Evolutionary conservation across 2,113 vertebrate species (phyloP).

Genomic region (Ciconia boyciana): DNA sequence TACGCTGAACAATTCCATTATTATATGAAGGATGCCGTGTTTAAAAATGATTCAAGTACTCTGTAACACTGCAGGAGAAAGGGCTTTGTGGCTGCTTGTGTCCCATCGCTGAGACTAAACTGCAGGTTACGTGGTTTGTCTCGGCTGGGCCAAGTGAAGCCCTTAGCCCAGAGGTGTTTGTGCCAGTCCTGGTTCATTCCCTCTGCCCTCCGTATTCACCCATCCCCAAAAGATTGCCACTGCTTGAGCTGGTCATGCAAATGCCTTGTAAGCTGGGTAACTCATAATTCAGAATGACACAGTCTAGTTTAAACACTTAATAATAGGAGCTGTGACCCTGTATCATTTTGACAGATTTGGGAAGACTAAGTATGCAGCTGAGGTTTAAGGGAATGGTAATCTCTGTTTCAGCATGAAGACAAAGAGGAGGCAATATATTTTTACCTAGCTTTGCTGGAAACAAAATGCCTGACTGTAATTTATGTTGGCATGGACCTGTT

Average conservation of each 20-base stretch:
- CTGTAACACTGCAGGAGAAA: neutral
- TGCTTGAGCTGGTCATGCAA: neutral
- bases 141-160: neutral
- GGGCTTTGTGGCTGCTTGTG: neutral
- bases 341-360: neutral
- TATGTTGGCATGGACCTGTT: neutral
- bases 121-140: neutral
- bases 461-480: neutral
- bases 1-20: neutral
- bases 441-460: neutral
- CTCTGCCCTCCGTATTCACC: neutral
- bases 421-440: neutral
- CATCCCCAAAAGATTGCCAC: neutral
- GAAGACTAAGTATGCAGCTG: neutral
- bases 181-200: neutral
- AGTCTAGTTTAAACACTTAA: neutral
- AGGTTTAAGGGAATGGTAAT: neutral
- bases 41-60: neutral
- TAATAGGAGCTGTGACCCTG: neutral
- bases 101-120: neutral
- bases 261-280: neutral
- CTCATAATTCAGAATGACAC: neutral
- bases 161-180: neutral
- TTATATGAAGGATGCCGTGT: neutral
- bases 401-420: neutral